Evolutionary conservation across 1,140 invertebrate genomes (phyloP), one percentile per base, ranked within the genome.

Genomic region (Platyscapa corneri): DNA sequence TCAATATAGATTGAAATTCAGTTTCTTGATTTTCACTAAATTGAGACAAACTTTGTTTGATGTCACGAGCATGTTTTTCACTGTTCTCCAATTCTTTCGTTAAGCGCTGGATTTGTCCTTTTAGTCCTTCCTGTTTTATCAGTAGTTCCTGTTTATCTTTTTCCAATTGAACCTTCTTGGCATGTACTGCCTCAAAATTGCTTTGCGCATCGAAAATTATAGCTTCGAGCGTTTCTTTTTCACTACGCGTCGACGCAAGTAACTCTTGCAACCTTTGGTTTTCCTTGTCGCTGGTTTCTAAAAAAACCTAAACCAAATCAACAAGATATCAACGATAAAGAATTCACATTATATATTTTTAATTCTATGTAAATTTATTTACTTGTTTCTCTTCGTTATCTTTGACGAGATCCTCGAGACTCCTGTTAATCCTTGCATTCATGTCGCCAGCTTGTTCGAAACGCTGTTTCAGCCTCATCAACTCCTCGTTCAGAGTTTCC

Each of bases 171-270:
- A 93, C 92, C 49, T 96, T 94, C 89, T 95, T 96, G 34, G 94
- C 94, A 70, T 97, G 96, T 0, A 95, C 95, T 32, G 95, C 94
- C 90, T 97, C 97, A 34, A 97, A 90, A 89, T 96, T 96, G 37
- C 96, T 96, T 88, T 97, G 96, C 0, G 96, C 96, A 87, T 97
- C 96, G 88, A 97, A 97, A 6, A 97, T 91, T 20, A 97, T 95
- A 14, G 96, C 96, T 91, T 97, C 97, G 8, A 98, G 91, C 0
- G 96, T 95, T 90, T 97, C 96, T 91, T 97, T 97, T 90, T 98
- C 97, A 3, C 95, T 95, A 20, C 96, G 94, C 39, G 96, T 91
- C 0, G 96, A 95, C 0, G 96, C 96, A 0, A 97, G 89, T 78
- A 97, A 94, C 89, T 97, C 96, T 93, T 96, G 95, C 27, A 95